A percentile compares a stretch with the other conserved stretches of the same genome.
These are phyloP conservation scores for Drosophila ironensis DNA, from an alignment of 1,140 invertebrate species.

Conservation along the genomic window DNA sequence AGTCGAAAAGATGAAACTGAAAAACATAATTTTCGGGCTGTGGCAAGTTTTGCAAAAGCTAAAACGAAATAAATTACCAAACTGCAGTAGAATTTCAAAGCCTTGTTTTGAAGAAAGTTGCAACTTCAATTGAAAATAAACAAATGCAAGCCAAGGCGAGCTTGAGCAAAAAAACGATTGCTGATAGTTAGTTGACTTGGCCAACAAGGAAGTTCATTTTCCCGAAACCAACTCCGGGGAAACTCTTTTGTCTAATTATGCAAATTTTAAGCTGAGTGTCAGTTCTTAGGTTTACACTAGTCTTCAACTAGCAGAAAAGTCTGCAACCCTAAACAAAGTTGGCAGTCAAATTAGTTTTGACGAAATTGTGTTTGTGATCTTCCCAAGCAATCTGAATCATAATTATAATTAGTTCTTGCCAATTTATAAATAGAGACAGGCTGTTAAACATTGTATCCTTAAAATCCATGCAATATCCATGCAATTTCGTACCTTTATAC, in stretches of 20 bases:
- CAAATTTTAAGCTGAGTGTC: constrained; percentile 44
- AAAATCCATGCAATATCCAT: too few species aligned
- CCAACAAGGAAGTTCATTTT: constrained; percentile 39
- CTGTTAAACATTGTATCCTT: too few species aligned
- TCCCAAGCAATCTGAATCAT: constrained; percentile 35
- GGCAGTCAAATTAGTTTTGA: constrained; percentile 40
- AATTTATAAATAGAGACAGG: too few species aligned
- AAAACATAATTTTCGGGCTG: constrained; percentile 9
- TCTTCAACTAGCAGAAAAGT: constrained; percentile 4
- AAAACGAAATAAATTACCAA: constrained; percentile 15
- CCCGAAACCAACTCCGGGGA: constrained; percentile 21
- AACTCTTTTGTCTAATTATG: constrained; percentile 67
- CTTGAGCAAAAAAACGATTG: background rate
- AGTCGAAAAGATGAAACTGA: constrained; percentile 2
- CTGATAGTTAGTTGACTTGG: too few species aligned
- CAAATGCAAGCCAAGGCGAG: constrained; percentile 13
- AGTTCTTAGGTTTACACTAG: constrained; percentile 15
- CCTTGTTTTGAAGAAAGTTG: constrained; percentile 45
- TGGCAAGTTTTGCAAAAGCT: constrained; percentile 3
- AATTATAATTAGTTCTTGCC: too few species aligned
- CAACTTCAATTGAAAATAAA: constrained; percentile 45
- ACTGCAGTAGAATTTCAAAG: constrained; percentile 10
- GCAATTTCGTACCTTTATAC: too few species aligned
- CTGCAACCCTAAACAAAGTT: constrained; percentile 33
- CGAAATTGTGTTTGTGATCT: constrained; percentile 29